Evolutionary conservation across 2,113 vertebrate species (phyloP).

Genomic region (Fregata magnificens): DNA sequence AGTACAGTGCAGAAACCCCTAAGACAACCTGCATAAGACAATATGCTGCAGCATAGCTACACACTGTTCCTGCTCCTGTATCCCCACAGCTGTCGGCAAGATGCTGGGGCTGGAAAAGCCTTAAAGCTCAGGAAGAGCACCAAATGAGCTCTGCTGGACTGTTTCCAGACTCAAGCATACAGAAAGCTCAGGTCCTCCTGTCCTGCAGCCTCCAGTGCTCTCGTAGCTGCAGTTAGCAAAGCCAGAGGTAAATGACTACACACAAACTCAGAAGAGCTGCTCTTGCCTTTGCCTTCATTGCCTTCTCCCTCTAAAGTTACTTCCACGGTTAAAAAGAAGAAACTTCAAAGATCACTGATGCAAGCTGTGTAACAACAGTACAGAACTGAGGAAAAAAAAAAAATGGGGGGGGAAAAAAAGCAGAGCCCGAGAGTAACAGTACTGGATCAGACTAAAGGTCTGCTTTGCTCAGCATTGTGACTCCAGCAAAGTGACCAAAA

Average conservation of each 20-base stretch:
- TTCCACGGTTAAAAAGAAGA: not conserved
- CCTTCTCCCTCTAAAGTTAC: not conserved
- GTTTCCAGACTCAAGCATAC: not conserved
- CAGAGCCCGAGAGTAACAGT: not conserved
- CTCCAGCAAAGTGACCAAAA: not conserved
- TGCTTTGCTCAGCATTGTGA: not conserved
- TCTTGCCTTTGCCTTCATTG: not conserved
- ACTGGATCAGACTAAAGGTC: not conserved
- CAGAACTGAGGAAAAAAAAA: not conserved
- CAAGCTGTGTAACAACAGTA: not conserved
- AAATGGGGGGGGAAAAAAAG: accelerated
- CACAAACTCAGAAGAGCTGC: not conserved
- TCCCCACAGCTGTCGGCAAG: not conserved
- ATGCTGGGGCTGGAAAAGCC: not conserved
- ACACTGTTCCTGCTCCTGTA: not conserved
- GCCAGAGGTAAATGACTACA: not conserved
- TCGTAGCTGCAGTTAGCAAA: not conserved
- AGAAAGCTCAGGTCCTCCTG: not conserved
- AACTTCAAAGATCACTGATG: not conserved
- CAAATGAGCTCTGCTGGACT: not conserved
- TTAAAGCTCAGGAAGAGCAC: not conserved
- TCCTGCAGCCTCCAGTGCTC: not conserved
- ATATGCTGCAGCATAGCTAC: not conserved
- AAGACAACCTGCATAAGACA: not conserved
- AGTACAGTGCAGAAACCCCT: not conserved